Percentiles rank a stretch among this genome's conserved stretches.
These are phyloP conservation scores for chimpanzee (Pan troglodytes) DNA, from an alignment of 2,113 vertebrate species.

Conservation along the genomic window NHGRI_mPanTro3-v2.1_pri NC_072398.2:206017001-206017500, in stretches of 20 bases:
- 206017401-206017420: too few relatives aligned
- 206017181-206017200: accelerated
- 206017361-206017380: not conserved
- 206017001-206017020: not conserved
- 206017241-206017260: not conserved
- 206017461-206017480: not conserved
- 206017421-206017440: not conserved
- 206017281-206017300: not conserved
- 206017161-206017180: accelerated
- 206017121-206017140: accelerated
- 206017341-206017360: not conserved
- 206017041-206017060: not conserved
- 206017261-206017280: not conserved
- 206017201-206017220: not conserved
- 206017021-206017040: not conserved
- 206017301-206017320: not conserved
- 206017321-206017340: not conserved
- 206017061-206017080: not conserved
- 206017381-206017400: not conserved
- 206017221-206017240: not conserved
- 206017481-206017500: not conserved
- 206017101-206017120: accelerated
- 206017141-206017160: not conserved
- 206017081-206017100: accelerated
- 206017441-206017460: not conserved